These are phyloP conservation scores for Gastracanthus pulcherrimus DNA, from an alignment of 2,888 invertebrate species.

Conservation along the genomic window DNA sequence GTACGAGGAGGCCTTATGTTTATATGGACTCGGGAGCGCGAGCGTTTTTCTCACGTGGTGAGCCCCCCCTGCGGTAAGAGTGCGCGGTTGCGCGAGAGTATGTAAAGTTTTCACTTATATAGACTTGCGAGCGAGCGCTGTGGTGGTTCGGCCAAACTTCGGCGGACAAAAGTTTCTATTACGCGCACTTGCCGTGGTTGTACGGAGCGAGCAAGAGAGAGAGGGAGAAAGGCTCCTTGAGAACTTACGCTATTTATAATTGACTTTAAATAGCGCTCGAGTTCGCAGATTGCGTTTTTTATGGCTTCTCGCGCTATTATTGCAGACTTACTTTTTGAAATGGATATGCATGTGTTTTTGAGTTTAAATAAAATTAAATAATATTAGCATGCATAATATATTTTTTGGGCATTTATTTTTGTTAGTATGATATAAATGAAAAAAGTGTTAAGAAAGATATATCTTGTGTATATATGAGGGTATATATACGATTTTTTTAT, in stretches of 20 bases:
- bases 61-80: not conserved
- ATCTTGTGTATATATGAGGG: too few species aligned
- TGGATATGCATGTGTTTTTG: not conserved
- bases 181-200: not conserved
- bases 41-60: constrained; percentile 22
- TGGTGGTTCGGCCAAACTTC: constrained; percentile 11
- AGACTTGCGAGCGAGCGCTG: not conserved
- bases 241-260: constrained; percentile 42
- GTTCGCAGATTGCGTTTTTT: constrained; percentile 32
- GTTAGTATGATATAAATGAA: too few species aligned
- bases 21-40: not conserved
- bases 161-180: constrained; percentile 42
- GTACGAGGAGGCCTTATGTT: not conserved
- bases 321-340: not conserved
- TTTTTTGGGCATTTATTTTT: too few species aligned
- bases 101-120: constrained; percentile 26
- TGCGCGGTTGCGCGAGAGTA: not conserved
- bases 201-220: not conserved
- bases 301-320: not conserved
- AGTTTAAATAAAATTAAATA: too few species aligned
- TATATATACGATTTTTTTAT: too few species aligned
- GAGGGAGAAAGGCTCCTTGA: constrained; percentile 9
- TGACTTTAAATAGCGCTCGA: constrained; percentile 41
- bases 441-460: too few species aligned
- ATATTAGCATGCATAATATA: too few species aligned